phyloP scores from a whole-genome alignment of 2,888 invertebrate species.

The Subacronicta megacephala region DNA sequence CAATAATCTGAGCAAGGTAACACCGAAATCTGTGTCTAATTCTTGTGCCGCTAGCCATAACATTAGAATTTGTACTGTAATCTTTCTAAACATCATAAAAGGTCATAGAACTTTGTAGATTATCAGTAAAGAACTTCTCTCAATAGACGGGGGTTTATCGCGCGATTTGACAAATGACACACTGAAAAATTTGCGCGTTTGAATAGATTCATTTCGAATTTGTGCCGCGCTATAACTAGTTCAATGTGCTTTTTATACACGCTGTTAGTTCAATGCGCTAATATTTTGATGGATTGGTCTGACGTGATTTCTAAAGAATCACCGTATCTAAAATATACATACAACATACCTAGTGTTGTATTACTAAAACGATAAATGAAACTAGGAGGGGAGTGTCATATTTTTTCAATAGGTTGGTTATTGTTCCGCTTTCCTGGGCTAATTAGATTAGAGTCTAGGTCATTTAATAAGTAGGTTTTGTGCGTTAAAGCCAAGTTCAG shows the following conservation, averaged over 20 bases:
- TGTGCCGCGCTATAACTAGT: slow-evolving; percentile 2
- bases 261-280: slow-evolving; percentile 37
- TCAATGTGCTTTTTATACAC: slow-evolving; percentile 18
- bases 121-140: slow-evolving; percentile 8
- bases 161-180: slow-evolving; percentile 3
- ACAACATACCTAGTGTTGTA: slow-evolving; percentile 6
- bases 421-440: slow-evolving; percentile 30
- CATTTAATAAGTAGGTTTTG: slow-evolving; percentile 43
- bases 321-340: slow-evolving; percentile 27
- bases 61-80: slow-evolving; percentile 6
- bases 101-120: slow-evolving; percentile 27
- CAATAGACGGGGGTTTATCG: slow-evolving; percentile 1
- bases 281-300: slow-evolving; percentile 55
- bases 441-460: slow-evolving; percentile 44
- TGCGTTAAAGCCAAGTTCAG: no score
- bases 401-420: slow-evolving; percentile 18
- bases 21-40: slow-evolving; percentile 16
- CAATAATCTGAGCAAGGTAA: slow-evolving; percentile 6
- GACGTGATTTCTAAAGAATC: slow-evolving; percentile 27
- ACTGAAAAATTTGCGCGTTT: slow-evolving; percentile 1
- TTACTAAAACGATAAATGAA: slow-evolving; percentile 10
- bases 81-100: slow-evolving; percentile 22
- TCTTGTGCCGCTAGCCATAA: slow-evolving; percentile 3
- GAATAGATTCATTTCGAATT: neutral
- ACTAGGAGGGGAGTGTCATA: neutral